phyloP scores from a whole-genome alignment of 1,140 invertebrate genomes.

The Drosophila elegans region DNA sequence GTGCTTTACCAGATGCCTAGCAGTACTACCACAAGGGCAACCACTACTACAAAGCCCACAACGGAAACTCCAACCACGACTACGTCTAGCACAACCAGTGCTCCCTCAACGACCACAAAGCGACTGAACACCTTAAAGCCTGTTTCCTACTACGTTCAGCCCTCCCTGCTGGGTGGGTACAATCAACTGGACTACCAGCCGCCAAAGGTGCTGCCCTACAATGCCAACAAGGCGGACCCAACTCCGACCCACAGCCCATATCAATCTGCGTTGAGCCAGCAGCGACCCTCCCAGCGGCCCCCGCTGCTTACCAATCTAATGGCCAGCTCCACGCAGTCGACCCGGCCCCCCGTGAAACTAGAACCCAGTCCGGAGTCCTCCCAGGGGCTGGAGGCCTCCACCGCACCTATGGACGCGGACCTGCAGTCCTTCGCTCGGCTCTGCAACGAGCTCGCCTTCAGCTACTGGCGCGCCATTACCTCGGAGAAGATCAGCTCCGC shows the following conservation, averaged over 20 bases:
- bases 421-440: slow-evolving; percentile 89
- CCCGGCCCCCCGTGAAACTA: slow-evolving; percentile 85
- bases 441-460: slow-evolving; percentile 93
- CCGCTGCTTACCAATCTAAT: slow-evolving; percentile 62
- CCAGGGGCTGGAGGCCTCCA: slow-evolving; percentile 90
- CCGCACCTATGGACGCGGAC: slow-evolving; percentile 89
- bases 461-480: slow-evolving; percentile 90
- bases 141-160: slow-evolving; percentile 80
- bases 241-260: neutral
- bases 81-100: slow-evolving; percentile 21
- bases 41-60: slow-evolving; percentile 12
- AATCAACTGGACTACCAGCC: slow-evolving; percentile 64
- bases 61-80: slow-evolving; percentile 2
- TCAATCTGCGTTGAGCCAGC: slow-evolving; percentile 23
- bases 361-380: slow-evolving; percentile 87
- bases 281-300: slow-evolving; percentile 58
- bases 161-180: slow-evolving; percentile 61
- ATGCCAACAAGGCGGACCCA: slow-evolving; percentile 43
- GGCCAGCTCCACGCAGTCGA: slow-evolving; percentile 75
- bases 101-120: slow-evolving; percentile 45
- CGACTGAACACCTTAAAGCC: slow-evolving; percentile 73
- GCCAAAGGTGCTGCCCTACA: slow-evolving; percentile 57
- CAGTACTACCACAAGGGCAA: slow-evolving; percentile 39
- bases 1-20: slow-evolving; percentile 49
- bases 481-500: slow-evolving; percentile 89